Evolutionary conservation across 2,113 vertebrate genomes (phyloP).

Genomic region (Psittacus erithacus): DNA sequence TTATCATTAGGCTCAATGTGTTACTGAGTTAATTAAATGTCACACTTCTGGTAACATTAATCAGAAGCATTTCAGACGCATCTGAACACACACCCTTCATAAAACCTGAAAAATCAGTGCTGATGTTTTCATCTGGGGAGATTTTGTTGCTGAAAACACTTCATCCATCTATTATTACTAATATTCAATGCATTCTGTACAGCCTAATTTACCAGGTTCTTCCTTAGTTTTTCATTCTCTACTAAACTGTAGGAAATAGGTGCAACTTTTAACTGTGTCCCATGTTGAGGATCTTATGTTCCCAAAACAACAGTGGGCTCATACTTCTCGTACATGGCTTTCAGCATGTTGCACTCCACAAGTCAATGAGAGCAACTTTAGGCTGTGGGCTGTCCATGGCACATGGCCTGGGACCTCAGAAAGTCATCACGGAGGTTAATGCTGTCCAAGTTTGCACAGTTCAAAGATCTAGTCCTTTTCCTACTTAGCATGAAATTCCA

Average conservation of each 20-base stretch:
- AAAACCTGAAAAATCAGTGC: slow-evolving; percentile 6
- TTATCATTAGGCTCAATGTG: slow-evolving; percentile 72
- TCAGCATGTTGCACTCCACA: not conserved
- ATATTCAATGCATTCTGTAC: not conserved
- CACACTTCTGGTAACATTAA: slow-evolving; percentile 75
- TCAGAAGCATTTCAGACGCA: slow-evolving; percentile 61
- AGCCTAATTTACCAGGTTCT: not conserved
- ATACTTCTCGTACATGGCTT: not conserved
- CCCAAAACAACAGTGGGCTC: not conserved
- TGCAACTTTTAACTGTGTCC: not conserved
- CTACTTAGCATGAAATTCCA: not conserved
- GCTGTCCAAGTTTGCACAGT: not conserved
- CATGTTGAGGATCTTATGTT: not conserved
- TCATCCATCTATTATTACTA: not conserved
- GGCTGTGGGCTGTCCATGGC: not conserved
- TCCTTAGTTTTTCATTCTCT: not conserved
- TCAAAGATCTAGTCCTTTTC: not conserved
- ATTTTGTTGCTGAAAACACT: slow-evolving; percentile 22
- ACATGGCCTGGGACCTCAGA: not conserved
- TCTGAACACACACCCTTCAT: slow-evolving; percentile 26
- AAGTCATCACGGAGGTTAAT: not conserved
- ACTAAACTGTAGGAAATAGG: not conserved
- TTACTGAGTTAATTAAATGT: slow-evolving; percentile 80
- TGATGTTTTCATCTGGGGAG: not conserved
- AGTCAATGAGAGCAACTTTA: not conserved